Evolutionary conservation across 2,797 vertebrate genomes (phyloP), one percentile per base, ranked within the genome.

Genomic region (Gouania willdenowi): DNA sequence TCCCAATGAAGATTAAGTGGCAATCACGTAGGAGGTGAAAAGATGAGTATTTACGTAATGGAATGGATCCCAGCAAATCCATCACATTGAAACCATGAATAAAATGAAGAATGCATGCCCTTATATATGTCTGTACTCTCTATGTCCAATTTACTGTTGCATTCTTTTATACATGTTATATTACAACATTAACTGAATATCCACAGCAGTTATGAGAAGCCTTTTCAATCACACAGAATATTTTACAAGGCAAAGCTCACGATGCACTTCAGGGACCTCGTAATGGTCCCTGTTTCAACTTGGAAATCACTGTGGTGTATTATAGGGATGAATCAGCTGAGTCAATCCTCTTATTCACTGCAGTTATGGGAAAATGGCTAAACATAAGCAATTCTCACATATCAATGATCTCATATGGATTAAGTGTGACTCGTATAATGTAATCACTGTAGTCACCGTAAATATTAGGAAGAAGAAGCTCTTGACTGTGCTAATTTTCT

Each of bases 1-100:
- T 14, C 44, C 19, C 41, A 25, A 42, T 20, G 36, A 40, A 41
- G 57, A 75, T 16, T 39, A 49, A 75, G 44, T 18, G 36, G 22
- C 28, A 32, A 15, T 32, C 27, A 12, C 7, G 20, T 23, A 8
- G 13, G 13, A 5, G 10, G 13, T 5, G 7, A 4, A 2, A 13
- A 47, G 6, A 3, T 7, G 67, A 41, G 43, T 4, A 1, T 34
- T 67, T 41, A 21, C 28, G 23, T 12, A n/a, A 30, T 13, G 13
- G 43, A 51, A 32, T 33, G 61, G 14, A 10, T 30, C 17, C 10
- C 1, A 5, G 44, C 15, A 19, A 4, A 61, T 73, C 31, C 5
- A 50, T 74, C 37, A 53, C 10, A 21, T 0, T 22, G 28, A 42
- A 18, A 47, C 3, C 1, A 9, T 6, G 19, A 26, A n/a, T n/a